Evolutionary conservation across 2,888 invertebrate species (phyloP).

Genomic region (Morpho deidamia): DNA sequence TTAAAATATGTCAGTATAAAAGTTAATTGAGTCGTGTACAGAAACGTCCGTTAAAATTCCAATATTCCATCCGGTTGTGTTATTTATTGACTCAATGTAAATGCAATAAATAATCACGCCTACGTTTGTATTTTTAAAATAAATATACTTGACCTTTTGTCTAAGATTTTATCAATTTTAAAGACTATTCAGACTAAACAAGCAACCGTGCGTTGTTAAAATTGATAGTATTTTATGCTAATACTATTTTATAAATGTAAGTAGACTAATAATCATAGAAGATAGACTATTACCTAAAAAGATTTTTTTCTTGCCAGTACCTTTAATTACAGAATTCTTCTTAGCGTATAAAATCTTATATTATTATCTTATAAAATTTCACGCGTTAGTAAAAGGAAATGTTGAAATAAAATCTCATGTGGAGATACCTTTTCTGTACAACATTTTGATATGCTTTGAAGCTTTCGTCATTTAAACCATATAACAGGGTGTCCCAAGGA

Average conservation of each 20-base stretch:
- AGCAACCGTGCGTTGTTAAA: background rate
- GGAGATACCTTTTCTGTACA: too few species aligned
- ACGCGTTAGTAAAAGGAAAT: too few species aligned
- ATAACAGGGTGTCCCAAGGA: background rate
- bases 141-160: conserved; percentile 48
- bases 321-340: too few species aligned
- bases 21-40: conserved; percentile 19
- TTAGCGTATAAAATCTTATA: too few species aligned
- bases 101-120: conserved; percentile 31
- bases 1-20: conserved; percentile 1
- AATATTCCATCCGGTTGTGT: conserved; percentile 21
- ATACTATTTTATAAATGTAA: too few species aligned
- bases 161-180: conserved; percentile 15
- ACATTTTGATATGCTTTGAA: background rate
- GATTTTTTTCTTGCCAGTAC: too few species aligned
- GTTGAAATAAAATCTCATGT: too few species aligned
- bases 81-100: conserved; percentile 27
- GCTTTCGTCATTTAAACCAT: conserved; percentile 2
- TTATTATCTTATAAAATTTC: too few species aligned
- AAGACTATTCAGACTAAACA: background rate
- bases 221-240: too few species aligned
- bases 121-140: conserved; percentile 30
- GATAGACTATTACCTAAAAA: too few species aligned
- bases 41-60: conserved; percentile 19
- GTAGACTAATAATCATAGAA: too few species aligned